These are phyloP conservation scores for Oryzias woworae DNA, from an alignment of 2,113 vertebrate species.

Conservation along the genomic window DNA sequence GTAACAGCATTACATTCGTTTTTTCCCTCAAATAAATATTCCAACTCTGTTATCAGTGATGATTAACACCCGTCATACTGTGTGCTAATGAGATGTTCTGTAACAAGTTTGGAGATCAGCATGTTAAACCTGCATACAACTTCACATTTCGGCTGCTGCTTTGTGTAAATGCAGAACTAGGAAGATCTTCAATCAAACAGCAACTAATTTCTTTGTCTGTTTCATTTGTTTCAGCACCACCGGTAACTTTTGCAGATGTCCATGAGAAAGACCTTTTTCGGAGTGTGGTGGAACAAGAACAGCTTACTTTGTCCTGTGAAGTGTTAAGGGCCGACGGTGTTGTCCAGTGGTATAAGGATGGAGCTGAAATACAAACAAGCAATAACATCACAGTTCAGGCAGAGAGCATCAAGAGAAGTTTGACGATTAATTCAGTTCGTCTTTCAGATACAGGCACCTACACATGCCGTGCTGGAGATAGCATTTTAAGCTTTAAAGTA, in stretches of 20 bases:
- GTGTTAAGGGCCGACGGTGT: slow-evolving; percentile 67
- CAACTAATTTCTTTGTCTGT: slow-evolving; percentile 12
- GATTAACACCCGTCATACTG: slow-evolving; percentile 42
- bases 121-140: slow-evolving; percentile 55
- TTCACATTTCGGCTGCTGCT: slow-evolving; percentile 18
- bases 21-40: slow-evolving; percentile 51
- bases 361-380: slow-evolving; percentile 65
- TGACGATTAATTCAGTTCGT: slow-evolving; percentile 64
- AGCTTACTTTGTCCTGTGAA: slow-evolving; percentile 74
- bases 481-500: slow-evolving; percentile 77
- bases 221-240: slow-evolving; percentile 62
- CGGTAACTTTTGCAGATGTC: slow-evolving; percentile 74
- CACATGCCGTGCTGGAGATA: slow-evolving; percentile 77
- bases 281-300: slow-evolving; percentile 74
- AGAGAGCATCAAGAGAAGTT: slow-evolving; percentile 52
- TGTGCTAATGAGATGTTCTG: slow-evolving; percentile 11
- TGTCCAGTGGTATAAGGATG: slow-evolving; percentile 80
- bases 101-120: slow-evolving; percentile 56
- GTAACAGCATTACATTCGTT: slow-evolving; percentile 39
- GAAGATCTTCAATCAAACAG: neutral
- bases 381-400: slow-evolving; percentile 53
- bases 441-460: slow-evolving; percentile 76
- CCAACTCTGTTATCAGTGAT: slow-evolving; percentile 50
- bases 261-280: slow-evolving; percentile 76
- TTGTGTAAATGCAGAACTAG: slow-evolving; percentile 12